phyloP scores from a whole-genome alignment of 1,140 invertebrate species.

The Cyrtorhinus lividipennis region DNA sequence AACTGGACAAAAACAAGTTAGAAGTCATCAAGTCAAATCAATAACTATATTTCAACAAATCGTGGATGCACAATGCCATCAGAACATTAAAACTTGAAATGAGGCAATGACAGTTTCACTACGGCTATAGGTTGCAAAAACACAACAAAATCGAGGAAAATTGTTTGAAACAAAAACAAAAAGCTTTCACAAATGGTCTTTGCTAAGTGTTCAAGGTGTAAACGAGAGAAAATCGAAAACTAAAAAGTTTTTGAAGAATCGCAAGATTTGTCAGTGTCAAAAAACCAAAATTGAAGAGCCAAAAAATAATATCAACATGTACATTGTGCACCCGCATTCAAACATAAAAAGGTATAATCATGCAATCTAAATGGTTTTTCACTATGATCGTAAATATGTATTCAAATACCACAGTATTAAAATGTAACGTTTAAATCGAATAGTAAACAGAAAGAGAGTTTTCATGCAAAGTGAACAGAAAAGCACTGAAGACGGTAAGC shows the following conservation, averaged over 20 bases:
- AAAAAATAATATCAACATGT: neutral
- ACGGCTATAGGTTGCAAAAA: neutral
- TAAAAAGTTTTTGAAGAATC: constrained; percentile 14
- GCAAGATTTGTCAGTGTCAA: no score
- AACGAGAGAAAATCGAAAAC: constrained; percentile 12
- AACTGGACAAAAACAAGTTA: neutral
- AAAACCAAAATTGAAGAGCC: neutral
- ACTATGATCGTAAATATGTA: no score
- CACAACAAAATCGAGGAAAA: constrained; percentile 2
- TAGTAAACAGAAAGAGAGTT: no score
- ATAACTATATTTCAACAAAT: constrained; percentile 4
- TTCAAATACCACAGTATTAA: no score
- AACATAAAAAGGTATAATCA: constrained; percentile 15
- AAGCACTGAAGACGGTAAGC: neutral
- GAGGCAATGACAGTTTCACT: constrained; percentile 13
- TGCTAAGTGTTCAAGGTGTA: constrained; percentile 18
- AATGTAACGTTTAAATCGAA: no score
- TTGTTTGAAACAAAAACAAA: constrained; percentile 5
- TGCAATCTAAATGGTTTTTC: neutral
- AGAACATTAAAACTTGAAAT: constrained; percentile 19
- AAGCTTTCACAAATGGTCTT: constrained; percentile 22
- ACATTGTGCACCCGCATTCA: constrained; percentile 22
- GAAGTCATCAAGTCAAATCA: neutral
- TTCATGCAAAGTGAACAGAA: neutral
- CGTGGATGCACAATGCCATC: constrained; percentile 23